Base-by-base conservation (phyloP, 2,888 invertebrate species). In the Eremobia ochroleuca region DNA sequence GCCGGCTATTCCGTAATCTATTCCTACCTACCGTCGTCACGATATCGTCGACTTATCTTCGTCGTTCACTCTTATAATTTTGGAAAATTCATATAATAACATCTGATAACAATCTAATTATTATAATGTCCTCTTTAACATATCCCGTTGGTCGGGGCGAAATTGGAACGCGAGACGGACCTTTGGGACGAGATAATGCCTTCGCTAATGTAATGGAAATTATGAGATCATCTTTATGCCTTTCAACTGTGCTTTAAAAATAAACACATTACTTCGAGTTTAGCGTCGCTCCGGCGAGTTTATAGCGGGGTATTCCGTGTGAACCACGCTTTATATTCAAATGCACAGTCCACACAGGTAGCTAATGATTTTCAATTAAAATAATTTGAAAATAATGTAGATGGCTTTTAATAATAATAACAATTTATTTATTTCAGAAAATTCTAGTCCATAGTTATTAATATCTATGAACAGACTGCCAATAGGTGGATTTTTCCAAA, bases 101-200 rank as follows among this genome's bases (percentile, higher is more conserved):
- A 94, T 96, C 95, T 95, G 96, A 96, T 96, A 96, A 96, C 96
- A 95, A 96, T 96, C 96, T 96, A 95, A 96, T 96, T 96, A 96
- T 96, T 95, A 96, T 96, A 96, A 96, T 96, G 95, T 95, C 94
- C 96, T 96, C 93, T 95, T 96, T 96, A 96, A 95, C 95, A 96
- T 96, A 96, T 95, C 94, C 95, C 95, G 95, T 95, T 94, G 93
- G 92, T 88, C 90, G 91, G 91, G 88, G 90, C 93, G 84, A 95
- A 96, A 96, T 96, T 95, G 93, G 95, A 94, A 92, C 93, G 93
- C 90, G 94, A 91, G 91, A 90, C 91, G 92, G 89, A 90, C 91
- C 91, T 91, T 91, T 91, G 92, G 93, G 95, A 93, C 90, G 92
- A 93, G 94, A 94, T 96, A 95, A 95, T 95, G 94, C 94, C 92